Conservation (phyloP, 2,888 invertebrate genomes). For the Andrena haemorrhoa region DNA sequence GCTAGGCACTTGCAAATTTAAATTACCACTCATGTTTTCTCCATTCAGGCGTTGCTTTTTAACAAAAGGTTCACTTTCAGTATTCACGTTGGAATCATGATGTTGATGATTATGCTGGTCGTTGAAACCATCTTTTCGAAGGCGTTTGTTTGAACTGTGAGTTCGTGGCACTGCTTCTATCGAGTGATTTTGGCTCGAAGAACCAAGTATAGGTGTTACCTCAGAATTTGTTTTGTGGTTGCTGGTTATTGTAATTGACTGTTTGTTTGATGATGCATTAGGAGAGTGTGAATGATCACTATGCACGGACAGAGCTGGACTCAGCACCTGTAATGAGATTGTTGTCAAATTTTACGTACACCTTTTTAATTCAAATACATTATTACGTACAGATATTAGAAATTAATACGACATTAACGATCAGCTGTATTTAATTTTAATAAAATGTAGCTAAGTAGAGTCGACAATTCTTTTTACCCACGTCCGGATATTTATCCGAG, state of each 20-base stretch:
- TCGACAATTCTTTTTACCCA: too few species aligned
- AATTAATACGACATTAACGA: too few species aligned
- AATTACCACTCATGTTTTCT: constrained; percentile 79
- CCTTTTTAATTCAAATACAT: background rate
- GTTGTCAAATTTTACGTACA: constrained; percentile 16
- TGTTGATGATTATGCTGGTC: constrained; percentile 82
- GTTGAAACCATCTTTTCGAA: constrained; percentile 85
- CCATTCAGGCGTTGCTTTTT: constrained; percentile 86
- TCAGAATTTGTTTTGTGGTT: constrained; percentile 79
- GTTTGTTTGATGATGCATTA: constrained; percentile 79
- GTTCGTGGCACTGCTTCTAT: constrained; percentile 85
- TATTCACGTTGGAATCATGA: constrained; percentile 59
- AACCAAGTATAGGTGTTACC: constrained; percentile 74
- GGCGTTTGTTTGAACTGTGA: constrained; percentile 86
- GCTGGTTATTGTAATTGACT: constrained; percentile 74
- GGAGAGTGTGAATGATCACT: constrained; percentile 84
- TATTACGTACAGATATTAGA: background rate
- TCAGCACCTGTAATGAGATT: constrained; percentile 77
- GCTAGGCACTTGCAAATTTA: constrained; percentile 86
- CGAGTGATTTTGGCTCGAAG: constrained; percentile 81
- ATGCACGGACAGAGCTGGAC: constrained; percentile 83
- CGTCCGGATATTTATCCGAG: too few species aligned
- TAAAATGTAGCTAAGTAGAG: background rate
- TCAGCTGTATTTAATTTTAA: background rate
- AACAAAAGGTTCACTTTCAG: constrained; percentile 77